Evolutionary conservation across 2,888 invertebrate species (phyloP).

Genomic region (Sinelater perroti): DNA sequence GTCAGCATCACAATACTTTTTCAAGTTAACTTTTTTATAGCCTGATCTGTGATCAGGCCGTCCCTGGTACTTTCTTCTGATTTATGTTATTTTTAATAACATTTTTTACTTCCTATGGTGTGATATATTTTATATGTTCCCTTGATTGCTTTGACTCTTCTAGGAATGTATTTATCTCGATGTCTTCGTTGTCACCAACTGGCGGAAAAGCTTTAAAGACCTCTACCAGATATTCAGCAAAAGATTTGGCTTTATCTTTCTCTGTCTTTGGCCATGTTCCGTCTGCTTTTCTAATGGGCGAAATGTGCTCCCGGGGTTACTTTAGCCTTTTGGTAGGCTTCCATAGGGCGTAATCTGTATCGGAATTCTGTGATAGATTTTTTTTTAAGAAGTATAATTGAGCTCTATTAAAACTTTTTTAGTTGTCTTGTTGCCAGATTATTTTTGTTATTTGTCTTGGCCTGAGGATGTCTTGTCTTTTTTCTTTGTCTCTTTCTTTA

Average conservation of each 20-base stretch:
- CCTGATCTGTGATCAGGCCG: too few species aligned
- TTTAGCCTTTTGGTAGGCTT: conserved; percentile 14
- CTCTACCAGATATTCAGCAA: conserved; percentile 6
- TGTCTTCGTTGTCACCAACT: conserved; percentile 10
- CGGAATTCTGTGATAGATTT: conserved; percentile 5
- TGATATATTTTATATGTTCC: conserved; percentile 8
- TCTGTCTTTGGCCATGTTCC: conserved; percentile 8
- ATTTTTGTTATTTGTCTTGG: too few species aligned
- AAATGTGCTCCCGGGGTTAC: conserved; percentile 8
- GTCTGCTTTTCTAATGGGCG: conserved; percentile 5
- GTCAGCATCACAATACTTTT: too few species aligned
- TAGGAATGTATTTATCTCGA: conserved; percentile 11
- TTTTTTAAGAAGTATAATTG: too few species aligned
- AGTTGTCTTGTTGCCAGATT: too few species aligned
- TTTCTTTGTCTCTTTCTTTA: too few species aligned
- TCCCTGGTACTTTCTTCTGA: conserved; percentile 11
- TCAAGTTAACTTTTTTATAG: too few species aligned
- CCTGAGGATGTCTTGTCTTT: too few species aligned
- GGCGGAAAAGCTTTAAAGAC: conserved; percentile 12
- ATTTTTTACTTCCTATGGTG: conserved; percentile 12
- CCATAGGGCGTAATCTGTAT: conserved; percentile 6
- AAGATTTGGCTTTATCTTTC: not conserved
- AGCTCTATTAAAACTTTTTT: too few species aligned
- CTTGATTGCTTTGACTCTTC: conserved; percentile 4
- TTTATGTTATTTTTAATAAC: conserved; percentile 17